Evolutionary conservation across 1,140 invertebrate genomes (phyloP), one percentile per base, ranked within the genome.

Genomic region (Samia ricini): DNA sequence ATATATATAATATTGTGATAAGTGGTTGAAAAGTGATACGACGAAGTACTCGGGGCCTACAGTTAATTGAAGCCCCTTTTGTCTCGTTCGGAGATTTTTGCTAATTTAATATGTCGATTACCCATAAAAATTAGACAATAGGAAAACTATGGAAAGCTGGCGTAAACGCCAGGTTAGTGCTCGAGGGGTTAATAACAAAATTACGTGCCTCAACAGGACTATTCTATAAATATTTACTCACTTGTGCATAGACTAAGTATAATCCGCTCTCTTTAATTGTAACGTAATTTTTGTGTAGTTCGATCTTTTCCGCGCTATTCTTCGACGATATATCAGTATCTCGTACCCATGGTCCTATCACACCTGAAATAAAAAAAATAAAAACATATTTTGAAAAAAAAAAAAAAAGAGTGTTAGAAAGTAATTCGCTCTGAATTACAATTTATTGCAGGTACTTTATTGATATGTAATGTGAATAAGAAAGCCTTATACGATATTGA

Each of bases 191-290:
- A n/a, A n/a, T n/a, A n/a, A n/a, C n/a, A n/a, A n/a, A n/a, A n/a
- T n/a, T n/a, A n/a, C n/a, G n/a, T n/a, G n/a, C n/a, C n/a, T n/a
- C n/a, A n/a, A n/a, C n/a, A n/a, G n/a, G n/a, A n/a, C n/a, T n/a
- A n/a, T n/a, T n/a, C n/a, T n/a, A n/a, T n/a, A n/a, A 29, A 33
- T 22, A 19, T 5, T 29, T 15, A 77, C 78, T 77, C 73, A 88
- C 86, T 77, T 89, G 86, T 23, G 86, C 81, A 61, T 89, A 89
- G 19, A 89, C 56, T 52, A 89, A 72, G 60, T 86, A 89, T 10
- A 88, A 65, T 4, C 86, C 86, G 7, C 69, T 66, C 59, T 89
- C 86, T 26, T 88, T 78, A 52, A 89, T 69, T 2, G 72, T 78
- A 36, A 89, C 77, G 52, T 79, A 77, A 60, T 85, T 77, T 20